Base-by-base conservation (phyloP, 2,797 vertebrate genomes). In the Thunnus albacares region DNA sequence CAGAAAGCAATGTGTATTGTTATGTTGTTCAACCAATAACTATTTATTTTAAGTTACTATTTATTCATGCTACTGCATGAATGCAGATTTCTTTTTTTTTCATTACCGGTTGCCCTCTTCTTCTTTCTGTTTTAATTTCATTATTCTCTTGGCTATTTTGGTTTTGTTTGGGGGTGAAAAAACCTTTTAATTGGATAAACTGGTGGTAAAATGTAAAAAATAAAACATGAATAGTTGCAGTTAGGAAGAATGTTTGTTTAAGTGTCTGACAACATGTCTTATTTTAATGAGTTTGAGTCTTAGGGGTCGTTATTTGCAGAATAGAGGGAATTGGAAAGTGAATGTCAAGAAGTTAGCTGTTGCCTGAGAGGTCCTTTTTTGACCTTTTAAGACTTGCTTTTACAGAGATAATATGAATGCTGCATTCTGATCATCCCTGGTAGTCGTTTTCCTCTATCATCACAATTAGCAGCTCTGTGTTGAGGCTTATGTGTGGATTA, bases 381-480 rank as follows among this genome's bases (percentile, higher is more conserved):
- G 72, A 86, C 79, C 72, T 80, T 62, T 88, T 58, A 52, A 24
- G 30, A 47, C 28, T 76, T 65, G 33, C 38, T 33, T 79, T 71
- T 30, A 59, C 64, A 4, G 63, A 41, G 52, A 56, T 75, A 80
- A 64, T 47, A 35, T 52, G 24, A 79, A 67, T 14, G 18, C 26
- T 67, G 59, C 53, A 49, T 69, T 64, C 45, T 77, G 38, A 81
- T 62, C 20, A 81, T 65, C 24, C 59, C 33, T 10, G 30, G 2
- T 38, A 14, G 68, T 71, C 79, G 43, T 85, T 84, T 75, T 59
- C 66, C 62, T 62, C 74, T 9, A n/a, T 75, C 35, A 79, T 75
- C 35, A 79, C 74, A 81, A 79, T 86, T 83, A 87, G 76, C 66
- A 38, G 70, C 71, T 71, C 45, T 24, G 45, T 59, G 47, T 78